Base-by-base conservation (phyloP, 2,888 invertebrate species). In the Pollenia griseotomentosa region DNA sequence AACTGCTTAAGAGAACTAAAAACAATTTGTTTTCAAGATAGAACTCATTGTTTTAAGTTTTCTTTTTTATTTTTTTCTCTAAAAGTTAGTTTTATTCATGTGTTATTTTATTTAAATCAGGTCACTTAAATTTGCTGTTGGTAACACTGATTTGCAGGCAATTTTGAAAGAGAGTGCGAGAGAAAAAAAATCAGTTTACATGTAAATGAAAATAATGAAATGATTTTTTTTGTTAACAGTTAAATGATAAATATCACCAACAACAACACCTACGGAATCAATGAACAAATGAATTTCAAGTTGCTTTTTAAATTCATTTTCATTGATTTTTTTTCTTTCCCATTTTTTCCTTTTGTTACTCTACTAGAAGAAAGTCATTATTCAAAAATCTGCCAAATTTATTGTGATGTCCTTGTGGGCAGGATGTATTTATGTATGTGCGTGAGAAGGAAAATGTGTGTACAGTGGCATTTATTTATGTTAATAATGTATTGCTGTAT, bases 261-360 rank as follows among this genome's bases (percentile, higher is more conserved):
- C 10, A 65, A 57, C 57, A 80, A 53, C 70, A 77, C 65, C 33
- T 57, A 46, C 11, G 42, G 65, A 61, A 78, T 68, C 73, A 68
- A 66, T 75, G 61, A 81, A 73, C 65, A 65, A 68, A 83, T 83
- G 68, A 70, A 79, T 84, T 79, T 84, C 71, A 79, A 84, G 74
- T 84, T 74, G 61, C 44, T 61, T 16, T 33, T 44, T 44, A 84
- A 78, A 79, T 65, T 81, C 10, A 44, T 73, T 84, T 78, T 79
- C 19, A 66, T 73, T 66, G 46, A 81, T 63, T 63, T 79, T 53
- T 40, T 42, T 63, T 74, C 14, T 19, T 73, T 0, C 23, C 4
- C 33, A 23, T 53, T 70, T 68, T 59, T 57, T 53, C 48, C 44
- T 16, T n/a, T 33, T 68, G 14, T 48, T 46, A 57, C 40, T 57